Base-by-base conservation (phyloP, 2,888 invertebrate species). In the Papilio elwesi region DNA sequence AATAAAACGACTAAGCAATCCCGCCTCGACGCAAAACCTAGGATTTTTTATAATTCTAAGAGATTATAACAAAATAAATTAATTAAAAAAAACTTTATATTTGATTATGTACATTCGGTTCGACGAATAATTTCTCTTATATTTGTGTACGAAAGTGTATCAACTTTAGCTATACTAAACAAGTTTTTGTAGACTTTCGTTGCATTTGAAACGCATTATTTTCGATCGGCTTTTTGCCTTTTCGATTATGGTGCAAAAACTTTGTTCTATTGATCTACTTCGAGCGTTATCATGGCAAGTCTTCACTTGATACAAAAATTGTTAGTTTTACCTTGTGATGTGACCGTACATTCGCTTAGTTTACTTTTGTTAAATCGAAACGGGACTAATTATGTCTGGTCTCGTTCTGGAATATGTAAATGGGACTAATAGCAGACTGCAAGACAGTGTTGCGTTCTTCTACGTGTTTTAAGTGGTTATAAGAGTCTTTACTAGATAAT, bases 131-230 rank as follows among this genome's bases (percentile, higher is more conserved):
- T 59, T 59, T 59, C 59, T 15, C 38, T n/a, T 10, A 36, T 59
- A 43, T 59, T 59, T 59, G 59, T 10, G n/a, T 43, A 59, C 55
- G 59, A 49, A 57, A 59, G 59, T 68, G 15, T 59, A 57, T 7
- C 68, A 15, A 36, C 15, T 49, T 47, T 51, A 47, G 51, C 10
- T 47, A 63, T 11, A 51, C 38, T 69, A 43, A 26, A 51, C 26
- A 69, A 52, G 13, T 63, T 69, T 63, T 70, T 70, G 69, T 52
- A 10, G 38, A 70, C 69, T 70, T 62, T 70, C 69, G 63, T 70
- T 52, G 62, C 62, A 69, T 69, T 69, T 51, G 43, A 49, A 49
- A 70, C 62, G 52, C 52, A 63, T 55, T 51, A 63, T 63, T 63
- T 68, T 26, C 16, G 52, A 38, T 63, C 63, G 15, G 16, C 38